phyloP scores from a whole-genome alignment of 1,140 invertebrate species.

The Pachyrhynchus sulphureomaculatus region DNA sequence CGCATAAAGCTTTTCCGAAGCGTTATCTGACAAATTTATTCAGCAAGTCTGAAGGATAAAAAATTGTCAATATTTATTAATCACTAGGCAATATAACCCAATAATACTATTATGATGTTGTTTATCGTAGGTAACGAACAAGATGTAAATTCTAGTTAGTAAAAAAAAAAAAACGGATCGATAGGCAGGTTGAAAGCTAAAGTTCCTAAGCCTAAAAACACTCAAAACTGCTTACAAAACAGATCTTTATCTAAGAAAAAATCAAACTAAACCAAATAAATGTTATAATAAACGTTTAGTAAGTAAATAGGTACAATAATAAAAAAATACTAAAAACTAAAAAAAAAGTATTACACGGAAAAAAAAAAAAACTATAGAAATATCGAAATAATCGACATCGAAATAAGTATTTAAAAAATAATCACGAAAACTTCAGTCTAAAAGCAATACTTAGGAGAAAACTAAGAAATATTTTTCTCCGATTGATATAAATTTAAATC shows the following conservation, averaged over 20 bases:
- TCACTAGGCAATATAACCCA: too few species aligned
- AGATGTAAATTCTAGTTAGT: too few species aligned
- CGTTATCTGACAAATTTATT: too few species aligned
- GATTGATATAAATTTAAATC: constrained; percentile 33
- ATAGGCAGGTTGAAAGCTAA: too few species aligned
- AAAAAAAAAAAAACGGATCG: too few species aligned
- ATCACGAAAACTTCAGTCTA: constrained; percentile 39
- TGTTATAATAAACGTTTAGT: constrained; percentile 15
- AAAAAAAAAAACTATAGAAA: constrained; percentile 20
- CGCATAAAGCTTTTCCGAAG: too few species aligned
- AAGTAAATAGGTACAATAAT: constrained; percentile 16
- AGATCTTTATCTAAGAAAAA: not conserved
- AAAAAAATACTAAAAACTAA: constrained; percentile 29
- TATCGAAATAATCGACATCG: constrained; percentile 12
- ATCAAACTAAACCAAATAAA: constrained; percentile 12
- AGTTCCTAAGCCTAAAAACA: too few species aligned
- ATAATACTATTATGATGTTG: too few species aligned
- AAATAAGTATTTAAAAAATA: constrained; percentile 25
- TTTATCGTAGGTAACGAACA: too few species aligned
- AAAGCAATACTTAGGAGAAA: constrained; percentile 42
- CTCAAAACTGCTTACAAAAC: not conserved
- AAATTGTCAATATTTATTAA: too few species aligned
- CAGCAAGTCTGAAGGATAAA: too few species aligned
- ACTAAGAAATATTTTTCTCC: constrained; percentile 32
- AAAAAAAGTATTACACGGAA: constrained; percentile 19